Percentiles rank a stretch among this genome's conserved stretches.
Conservation (phyloP, 35 echinoderm and acorn worm species). For the Ptychodera flava region DNA sequence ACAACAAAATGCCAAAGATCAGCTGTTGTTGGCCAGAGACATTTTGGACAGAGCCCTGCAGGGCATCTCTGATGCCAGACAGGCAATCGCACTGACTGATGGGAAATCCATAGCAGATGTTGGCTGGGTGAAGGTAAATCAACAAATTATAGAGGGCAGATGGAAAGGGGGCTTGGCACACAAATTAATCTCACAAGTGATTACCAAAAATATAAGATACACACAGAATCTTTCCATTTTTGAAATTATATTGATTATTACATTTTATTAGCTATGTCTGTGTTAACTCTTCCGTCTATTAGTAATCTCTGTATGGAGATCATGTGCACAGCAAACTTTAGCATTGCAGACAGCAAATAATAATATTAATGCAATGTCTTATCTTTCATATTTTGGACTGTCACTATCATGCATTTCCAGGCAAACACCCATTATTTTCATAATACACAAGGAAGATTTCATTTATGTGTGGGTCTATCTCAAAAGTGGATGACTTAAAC, state of each 20-base stretch:
- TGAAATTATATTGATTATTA: background rate
- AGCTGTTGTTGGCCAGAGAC: slow-evolving; percentile 74
- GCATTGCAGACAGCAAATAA: too few relatives aligned
- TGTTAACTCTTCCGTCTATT: too few relatives aligned
- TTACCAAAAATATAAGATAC: background rate
- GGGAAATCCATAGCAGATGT: slow-evolving; percentile 91
- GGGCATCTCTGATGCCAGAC: slow-evolving; percentile 71
- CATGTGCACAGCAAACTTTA: too few relatives aligned
- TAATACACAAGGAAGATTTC: too few relatives aligned
- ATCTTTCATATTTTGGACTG: too few relatives aligned
- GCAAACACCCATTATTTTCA: too few relatives aligned
- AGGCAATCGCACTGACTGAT: slow-evolving; percentile 81
- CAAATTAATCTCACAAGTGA: background rate
- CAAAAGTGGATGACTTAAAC: too few relatives aligned
- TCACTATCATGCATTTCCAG: too few relatives aligned
- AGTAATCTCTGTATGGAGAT: too few relatives aligned
- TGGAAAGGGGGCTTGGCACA: background rate
- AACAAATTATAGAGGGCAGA: background rate
- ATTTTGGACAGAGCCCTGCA: slow-evolving; percentile 83
- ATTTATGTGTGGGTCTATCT: too few relatives aligned
- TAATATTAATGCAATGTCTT: too few relatives aligned
- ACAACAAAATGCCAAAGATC: slow-evolving; percentile 63
- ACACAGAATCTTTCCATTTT: background rate
- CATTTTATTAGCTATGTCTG: background rate
- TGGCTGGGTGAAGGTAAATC: slow-evolving; percentile 91